Evolutionary conservation across 92 coral and sea anemone genomes (phyloP).

Genomic region (Epizoanthus scotinus): DNA sequence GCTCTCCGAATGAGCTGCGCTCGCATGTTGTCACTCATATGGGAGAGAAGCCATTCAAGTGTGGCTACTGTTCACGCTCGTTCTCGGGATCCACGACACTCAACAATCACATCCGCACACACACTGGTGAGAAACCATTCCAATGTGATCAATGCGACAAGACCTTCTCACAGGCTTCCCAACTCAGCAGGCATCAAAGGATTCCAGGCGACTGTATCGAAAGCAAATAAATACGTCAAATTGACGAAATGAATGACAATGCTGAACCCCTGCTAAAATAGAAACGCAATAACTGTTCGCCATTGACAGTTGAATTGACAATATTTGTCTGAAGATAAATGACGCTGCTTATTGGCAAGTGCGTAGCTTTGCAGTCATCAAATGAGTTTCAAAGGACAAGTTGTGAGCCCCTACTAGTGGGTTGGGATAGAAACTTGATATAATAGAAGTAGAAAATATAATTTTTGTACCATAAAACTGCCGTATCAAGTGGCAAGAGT

Average conservation of each 20-base stretch:
- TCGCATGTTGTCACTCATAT: conserved; percentile 93
- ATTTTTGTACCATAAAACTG: too few relatives aligned
- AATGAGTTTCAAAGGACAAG: too few relatives aligned
- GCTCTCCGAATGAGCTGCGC: conserved; percentile 89
- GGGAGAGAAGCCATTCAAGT: conserved; percentile 93
- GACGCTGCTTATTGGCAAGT: too few relatives aligned
- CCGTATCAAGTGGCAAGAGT: too few relatives aligned
- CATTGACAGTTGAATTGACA: background rate
- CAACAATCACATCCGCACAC: conserved; percentile 96
- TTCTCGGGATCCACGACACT: conserved; percentile 98
- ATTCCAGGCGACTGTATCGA: conserved; percentile 78
- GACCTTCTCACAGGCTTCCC: conserved; percentile 93
- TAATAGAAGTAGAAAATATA: background rate
- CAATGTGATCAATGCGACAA: conserved; percentile 86
- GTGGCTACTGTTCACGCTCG: conserved; percentile 98
- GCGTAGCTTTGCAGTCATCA: too few relatives aligned
- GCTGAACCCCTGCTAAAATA: too few relatives aligned
- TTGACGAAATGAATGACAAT: background rate
- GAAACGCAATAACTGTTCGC: background rate
- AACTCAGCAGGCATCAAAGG: conserved; percentile 93
- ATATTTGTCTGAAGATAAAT: too few relatives aligned
- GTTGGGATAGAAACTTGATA: background rate
- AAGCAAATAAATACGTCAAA: conserved; percentile 18
- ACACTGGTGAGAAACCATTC: conserved; percentile 96
- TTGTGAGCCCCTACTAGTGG: background rate